Base-by-base conservation (phyloP, 2,113 vertebrate genomes). In the Menidia beryllina region DNA sequence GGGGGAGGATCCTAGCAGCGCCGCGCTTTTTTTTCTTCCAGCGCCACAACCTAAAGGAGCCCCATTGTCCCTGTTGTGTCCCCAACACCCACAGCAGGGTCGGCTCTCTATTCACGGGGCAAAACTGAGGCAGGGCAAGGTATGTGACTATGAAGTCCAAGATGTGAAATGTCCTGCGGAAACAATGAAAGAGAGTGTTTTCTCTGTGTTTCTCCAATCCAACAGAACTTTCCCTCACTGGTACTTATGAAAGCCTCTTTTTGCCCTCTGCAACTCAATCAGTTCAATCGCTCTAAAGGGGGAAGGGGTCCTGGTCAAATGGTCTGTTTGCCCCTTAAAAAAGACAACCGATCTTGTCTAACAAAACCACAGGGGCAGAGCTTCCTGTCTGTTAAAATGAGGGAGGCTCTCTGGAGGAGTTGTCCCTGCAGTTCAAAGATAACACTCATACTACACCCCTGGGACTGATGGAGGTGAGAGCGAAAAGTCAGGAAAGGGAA, bases 21-120 rank as follows among this genome's bases (percentile, higher is more conserved):
- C 77, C 39, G 75, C 72, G 87, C 59, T 86, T 91, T 92, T 91
- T 60, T 54, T 45, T 91, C 84, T 23, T 30, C 25, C 81, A 82
- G 69, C 49, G 26, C 71, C 7, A 8, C 72, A 76, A 84, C 82
- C 85, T 86, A 77, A 92, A 93, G 87, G 83, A 89, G 72, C 78
- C 43, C 79, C 81, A 88, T 94, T 94, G 93, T 93, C 66, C 77
- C 67, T 27, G 52, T 69, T 81, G 85, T 64, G 85, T 88, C 86
- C 89, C 81, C 88, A 87, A 88, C 89, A 91, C 86, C 86, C 90
- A 91, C 85, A 49, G 78, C 14, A 77, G 72, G 71, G 79, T 69
- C 78, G 26, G 64, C 67, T 57, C 63, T 70, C 83, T 55, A 91
- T 88, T 91, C 86, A 91, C 52, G 63, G 8, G 26, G 77, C 71